A percentile compares a stretch with the other conserved stretches of the same genome.
Evolutionary conservation across 2,888 invertebrate genomes (phyloP).

Genomic region (Ennomos erosarius): DNA sequence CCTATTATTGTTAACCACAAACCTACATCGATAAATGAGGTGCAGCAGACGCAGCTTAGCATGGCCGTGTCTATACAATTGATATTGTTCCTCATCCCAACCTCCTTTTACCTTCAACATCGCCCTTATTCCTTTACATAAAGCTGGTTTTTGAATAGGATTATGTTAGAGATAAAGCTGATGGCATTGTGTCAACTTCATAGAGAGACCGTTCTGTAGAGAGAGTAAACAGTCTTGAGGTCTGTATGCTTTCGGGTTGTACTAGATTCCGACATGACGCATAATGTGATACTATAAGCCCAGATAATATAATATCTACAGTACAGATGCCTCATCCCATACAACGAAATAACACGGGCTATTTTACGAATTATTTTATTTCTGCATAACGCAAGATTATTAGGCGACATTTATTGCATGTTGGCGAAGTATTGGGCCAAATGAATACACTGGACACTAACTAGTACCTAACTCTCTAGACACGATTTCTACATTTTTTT

Average conservation of each 20-base stretch:
- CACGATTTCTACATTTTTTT: too few species aligned
- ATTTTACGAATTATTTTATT: too few species aligned
- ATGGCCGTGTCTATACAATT: constrained; percentile 54
- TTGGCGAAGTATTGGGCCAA: too few species aligned
- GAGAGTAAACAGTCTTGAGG: constrained; percentile 20
- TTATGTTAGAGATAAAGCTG: neutral
- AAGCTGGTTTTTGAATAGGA: neutral
- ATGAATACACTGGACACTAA: too few species aligned
- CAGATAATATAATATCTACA: too few species aligned
- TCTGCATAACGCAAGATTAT: too few species aligned
- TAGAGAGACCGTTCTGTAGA: constrained; percentile 22
- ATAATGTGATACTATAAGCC: too few species aligned
- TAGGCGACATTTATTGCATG: too few species aligned
- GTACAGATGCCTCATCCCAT: too few species aligned
- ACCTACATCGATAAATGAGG: constrained; percentile 66
- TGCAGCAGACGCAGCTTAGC: constrained; percentile 51
- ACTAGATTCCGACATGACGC: neutral
- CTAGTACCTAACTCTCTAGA: too few species aligned
- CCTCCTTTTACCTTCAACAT: neutral
- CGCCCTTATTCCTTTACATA: neutral
- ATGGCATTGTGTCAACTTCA: constrained; percentile 29
- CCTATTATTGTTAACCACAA: constrained; percentile 45
- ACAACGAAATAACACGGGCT: too few species aligned
- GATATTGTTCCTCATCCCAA: constrained; percentile 23
- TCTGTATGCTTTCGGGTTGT: neutral